A percentile compares a stretch with the other conserved stretches of the same genome.
Conservation (phyloP, 2,797 vertebrate genomes). For the Protonibea diacanthus region DNA sequence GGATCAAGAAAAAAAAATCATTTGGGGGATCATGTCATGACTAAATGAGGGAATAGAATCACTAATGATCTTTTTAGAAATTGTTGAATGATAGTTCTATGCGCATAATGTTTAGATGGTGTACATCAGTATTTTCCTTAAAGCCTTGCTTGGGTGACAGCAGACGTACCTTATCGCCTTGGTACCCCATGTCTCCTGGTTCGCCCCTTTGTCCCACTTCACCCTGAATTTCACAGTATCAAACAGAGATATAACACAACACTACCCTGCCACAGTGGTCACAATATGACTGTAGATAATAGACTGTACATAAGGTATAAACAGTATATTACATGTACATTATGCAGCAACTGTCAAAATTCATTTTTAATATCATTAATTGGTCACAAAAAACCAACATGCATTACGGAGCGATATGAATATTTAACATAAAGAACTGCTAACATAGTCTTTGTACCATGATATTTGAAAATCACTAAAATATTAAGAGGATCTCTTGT, state of each 20-base stretch:
- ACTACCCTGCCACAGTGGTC: conserved; percentile 43
- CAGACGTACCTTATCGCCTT: conserved; percentile 93
- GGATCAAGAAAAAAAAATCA: not conserved
- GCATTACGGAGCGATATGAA: not conserved
- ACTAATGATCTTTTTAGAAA: not conserved
- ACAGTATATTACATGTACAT: not conserved
- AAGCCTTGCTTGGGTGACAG: conserved; percentile 6
- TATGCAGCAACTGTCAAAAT: conserved; percentile 4
- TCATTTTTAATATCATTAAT: not conserved
- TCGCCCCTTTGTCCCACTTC: conserved; percentile 92
- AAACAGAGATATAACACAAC: conserved; percentile 83
- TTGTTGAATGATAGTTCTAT: not conserved
- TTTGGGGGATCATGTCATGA: not conserved
- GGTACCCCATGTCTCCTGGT: conserved; percentile 92
- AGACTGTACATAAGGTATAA: not conserved
- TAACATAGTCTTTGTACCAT: not conserved
- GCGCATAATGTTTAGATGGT: not conserved
- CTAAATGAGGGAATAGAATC: not conserved
- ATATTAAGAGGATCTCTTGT: conserved; percentile 3
- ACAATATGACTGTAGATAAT: conserved; percentile 18
- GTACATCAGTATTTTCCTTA: not conserved
- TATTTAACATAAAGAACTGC: not conserved
- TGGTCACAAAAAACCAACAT: not conserved
- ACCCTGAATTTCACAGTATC: conserved; percentile 89
- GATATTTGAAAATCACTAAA: not conserved